A percentile compares a stretch with the other conserved stretches of the same genome.
Evolutionary conservation across 2,113 vertebrate species (phyloP).

Genomic region (Rhagologus leucostigma): DNA sequence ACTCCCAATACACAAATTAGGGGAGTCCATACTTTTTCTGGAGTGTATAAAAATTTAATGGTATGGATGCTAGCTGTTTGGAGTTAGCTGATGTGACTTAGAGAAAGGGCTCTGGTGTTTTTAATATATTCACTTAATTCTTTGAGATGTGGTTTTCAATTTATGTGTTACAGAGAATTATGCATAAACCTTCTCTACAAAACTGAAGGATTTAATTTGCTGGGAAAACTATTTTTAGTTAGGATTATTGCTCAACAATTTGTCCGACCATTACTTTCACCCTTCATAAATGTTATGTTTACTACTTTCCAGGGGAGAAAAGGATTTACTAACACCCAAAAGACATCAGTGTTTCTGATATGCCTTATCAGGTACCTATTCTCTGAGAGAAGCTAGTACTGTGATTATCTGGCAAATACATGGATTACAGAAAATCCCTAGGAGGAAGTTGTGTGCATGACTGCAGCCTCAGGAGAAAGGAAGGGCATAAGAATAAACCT

Average conservation of each 20-base stretch:
- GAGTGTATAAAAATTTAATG: background rate
- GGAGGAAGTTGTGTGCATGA: background rate
- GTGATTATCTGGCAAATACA: background rate
- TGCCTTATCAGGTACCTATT: background rate
- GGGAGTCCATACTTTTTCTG: background rate
- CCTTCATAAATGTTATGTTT: background rate
- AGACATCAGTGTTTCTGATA: background rate
- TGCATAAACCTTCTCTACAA: background rate
- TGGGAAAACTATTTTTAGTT: background rate
- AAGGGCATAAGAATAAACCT: background rate
- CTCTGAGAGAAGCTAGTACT: background rate
- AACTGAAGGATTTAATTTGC: background rate
- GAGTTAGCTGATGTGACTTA: background rate
- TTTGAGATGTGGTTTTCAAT: background rate
- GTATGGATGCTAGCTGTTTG: background rate
- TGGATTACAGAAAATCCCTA: background rate
- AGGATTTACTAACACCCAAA: background rate
- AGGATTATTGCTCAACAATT: background rate
- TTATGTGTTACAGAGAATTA: background rate
- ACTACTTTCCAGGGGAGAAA: background rate
- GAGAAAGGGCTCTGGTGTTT: background rate
- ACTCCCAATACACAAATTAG: background rate
- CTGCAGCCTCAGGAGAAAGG: background rate
- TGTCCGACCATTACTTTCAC: background rate
- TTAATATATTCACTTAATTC: background rate